Base-by-base conservation (phyloP, 1,140 invertebrate species). In the Chironomus striatipennis region DNA sequence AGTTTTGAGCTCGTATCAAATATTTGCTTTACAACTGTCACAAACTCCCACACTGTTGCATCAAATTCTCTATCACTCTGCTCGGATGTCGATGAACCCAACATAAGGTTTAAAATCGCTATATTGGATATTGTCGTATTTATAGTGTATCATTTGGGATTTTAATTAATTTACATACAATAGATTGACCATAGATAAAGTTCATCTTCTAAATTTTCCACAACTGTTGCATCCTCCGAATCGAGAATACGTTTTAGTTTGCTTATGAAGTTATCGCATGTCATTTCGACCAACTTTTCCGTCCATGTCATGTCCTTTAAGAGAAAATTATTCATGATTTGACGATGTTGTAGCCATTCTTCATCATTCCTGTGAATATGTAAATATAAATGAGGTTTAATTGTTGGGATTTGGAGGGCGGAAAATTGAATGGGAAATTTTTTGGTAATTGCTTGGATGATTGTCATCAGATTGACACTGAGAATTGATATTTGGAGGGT, bases 181-280 rank as follows among this genome's bases (percentile, higher is more conserved):
- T 93, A 89, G 76, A 90, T 88, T 3, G 92, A 92, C 85, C 91
- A 88, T 76, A 85, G 86, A 79, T 93, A 94, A 8, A 94, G 82
- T 77, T 90, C 86, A n/a, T 82, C 79, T 77, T 92, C 88, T 67
- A 93, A 80, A 77, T 90, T 79, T 2, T 85, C 79, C 42, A 84
- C 74, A 42, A 82, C 43, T 77, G 78, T 75, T 77, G 1, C 74
- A 9, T n/a, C 34, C 24, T 1, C 77, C 76, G 0, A 76, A 77
- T 75, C 80, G 74, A 20, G 76, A 76, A 75, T 81, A 79, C 0
- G 17, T 73, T 79, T 83, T 85, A 86, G 89, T 65, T 80, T 80
- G 1, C 78, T 20, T 9, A 84, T 78, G 75, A 88, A 81, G 76
- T 81, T 78, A 43, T 83, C 76, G 1, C 87, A 83, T 4, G 85